Evolutionary conservation across 2,113 vertebrate genomes (phyloP).

Genomic region (Donacobius atricapilla): DNA sequence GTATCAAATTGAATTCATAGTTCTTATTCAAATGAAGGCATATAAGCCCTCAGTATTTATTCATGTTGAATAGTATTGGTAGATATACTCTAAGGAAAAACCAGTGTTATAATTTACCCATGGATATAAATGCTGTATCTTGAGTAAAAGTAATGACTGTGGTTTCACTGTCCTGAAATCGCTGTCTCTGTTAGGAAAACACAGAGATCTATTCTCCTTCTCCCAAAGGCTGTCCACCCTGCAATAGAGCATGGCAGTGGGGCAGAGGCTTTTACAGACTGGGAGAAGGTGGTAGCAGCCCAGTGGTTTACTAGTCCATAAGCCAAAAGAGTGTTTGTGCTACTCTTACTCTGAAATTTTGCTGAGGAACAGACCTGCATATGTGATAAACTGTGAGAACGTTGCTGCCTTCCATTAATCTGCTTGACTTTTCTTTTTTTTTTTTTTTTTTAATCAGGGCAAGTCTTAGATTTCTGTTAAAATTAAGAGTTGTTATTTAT

Average conservation of each 20-base stretch:
- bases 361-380: neutral
- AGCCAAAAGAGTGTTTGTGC: neutral
- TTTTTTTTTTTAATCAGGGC: neutral
- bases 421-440: neutral
- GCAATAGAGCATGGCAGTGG: accelerated
- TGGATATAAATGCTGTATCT: neutral
- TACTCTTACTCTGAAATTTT: neutral
- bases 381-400: neutral
- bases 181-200: neutral
- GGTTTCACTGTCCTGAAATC: neutral
- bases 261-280: neutral
- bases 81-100: neutral
- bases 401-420: neutral
- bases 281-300: neutral
- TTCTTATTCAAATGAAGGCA: neutral
- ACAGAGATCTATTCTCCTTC: neutral
- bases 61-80: neutral
- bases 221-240: accelerated
- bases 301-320: neutral
- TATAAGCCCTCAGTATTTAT: neutral
- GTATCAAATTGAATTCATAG: neutral
- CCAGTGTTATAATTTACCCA: neutral
- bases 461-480: neutral
- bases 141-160: neutral
- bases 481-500: neutral